Percentiles rank a stretch among this genome's conserved stretches.
phyloP scores from a whole-genome alignment of 2,113 vertebrate species.

The Eublepharis macularius region DNA sequence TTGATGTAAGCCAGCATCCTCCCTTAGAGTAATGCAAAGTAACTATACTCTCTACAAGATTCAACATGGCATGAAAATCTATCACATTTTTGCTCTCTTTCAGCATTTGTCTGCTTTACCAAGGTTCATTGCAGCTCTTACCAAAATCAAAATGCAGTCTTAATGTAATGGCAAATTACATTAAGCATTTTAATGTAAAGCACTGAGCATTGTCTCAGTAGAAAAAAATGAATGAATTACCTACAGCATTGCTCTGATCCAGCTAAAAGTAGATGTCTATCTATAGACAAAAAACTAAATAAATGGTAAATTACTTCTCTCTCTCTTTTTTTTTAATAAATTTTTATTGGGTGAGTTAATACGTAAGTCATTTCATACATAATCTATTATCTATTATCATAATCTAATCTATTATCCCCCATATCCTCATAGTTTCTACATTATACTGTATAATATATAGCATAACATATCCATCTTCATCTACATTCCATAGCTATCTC shows the following conservation, averaged over 20 bases:
- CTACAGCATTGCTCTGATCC: not conserved
- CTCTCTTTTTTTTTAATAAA: no score
- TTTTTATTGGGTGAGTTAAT: no score
- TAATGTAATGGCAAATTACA: not conserved
- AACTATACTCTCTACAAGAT: not conserved
- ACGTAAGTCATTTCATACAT: no score
- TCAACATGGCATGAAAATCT: not conserved
- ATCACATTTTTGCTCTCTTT: not conserved
- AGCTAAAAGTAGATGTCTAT: slow-evolving; percentile 32
- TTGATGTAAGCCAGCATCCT: not conserved
- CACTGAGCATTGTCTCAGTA: not conserved
- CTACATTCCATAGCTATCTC: no score
- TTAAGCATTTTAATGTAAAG: no score
- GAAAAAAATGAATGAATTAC: slow-evolving; percentile 23
- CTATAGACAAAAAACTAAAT: slow-evolving; percentile 29
- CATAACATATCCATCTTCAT: no score
- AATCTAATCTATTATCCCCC: no score
- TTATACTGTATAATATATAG: no score
- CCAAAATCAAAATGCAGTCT: not conserved
- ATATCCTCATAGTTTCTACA: no score
- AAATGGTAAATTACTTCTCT: slow-evolving; percentile 34
- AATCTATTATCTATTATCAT: no score
- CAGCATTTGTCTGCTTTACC: not conserved
- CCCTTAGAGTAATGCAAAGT: no score
- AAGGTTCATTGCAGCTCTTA: not conserved